Percentiles rank a stretch among this genome's conserved stretches.
Conservation (phyloP, 2,888 invertebrate genomes). For the Psylliodes chrysocephalus region DNA sequence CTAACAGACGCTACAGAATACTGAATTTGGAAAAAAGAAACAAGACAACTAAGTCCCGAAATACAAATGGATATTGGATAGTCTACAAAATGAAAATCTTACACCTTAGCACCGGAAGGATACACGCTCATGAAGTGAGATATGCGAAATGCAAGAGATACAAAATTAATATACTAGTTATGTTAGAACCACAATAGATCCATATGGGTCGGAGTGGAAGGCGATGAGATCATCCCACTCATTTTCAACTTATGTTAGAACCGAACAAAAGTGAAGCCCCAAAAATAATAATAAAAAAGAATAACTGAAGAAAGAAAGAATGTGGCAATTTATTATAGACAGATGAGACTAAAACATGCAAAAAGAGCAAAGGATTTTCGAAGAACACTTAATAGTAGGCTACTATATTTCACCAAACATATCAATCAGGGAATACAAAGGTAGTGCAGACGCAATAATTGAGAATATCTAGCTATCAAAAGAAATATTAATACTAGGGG, state of each 20-base stretch:
- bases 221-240: no score
- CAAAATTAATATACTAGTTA: constrained; percentile 26
- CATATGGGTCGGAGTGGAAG: no score
- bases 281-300: not conserved
- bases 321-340: constrained; percentile 13
- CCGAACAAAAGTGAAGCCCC: constrained; percentile 6
- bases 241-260: no score
- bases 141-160: not conserved
- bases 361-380: not conserved
- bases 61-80: no score
- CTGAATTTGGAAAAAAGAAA: no score
- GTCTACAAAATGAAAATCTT: not conserved
- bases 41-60: no score
- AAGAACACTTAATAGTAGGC: no score
- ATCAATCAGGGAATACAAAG: not conserved
- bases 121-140: constrained; percentile 23
- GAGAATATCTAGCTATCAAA: not conserved
- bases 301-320: constrained; percentile 5
- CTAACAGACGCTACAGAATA: no score
- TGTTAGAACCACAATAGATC: no score
- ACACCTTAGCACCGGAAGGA: not conserved
- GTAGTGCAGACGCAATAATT: not conserved
- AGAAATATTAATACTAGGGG: constrained; percentile 1
- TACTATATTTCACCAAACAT: constrained; percentile 17
- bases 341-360: not conserved